These are phyloP conservation scores for Mormyrus proboscirostris DNA, from an alignment of 2,797 vertebrate species.

Conservation along the genomic window DNA sequence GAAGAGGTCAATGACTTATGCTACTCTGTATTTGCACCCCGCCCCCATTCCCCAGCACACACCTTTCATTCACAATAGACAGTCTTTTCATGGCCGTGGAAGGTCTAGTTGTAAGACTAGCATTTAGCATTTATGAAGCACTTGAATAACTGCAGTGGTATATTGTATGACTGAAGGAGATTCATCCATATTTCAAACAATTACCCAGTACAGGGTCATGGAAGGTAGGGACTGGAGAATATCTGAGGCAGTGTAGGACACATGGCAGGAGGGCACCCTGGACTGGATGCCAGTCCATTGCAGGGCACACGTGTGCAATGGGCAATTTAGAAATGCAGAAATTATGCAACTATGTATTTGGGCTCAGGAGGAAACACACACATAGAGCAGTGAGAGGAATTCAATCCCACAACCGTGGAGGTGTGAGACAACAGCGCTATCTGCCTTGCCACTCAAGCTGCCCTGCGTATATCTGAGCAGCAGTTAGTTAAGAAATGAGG, in stretches of 20 bases:
- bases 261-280: background rate
- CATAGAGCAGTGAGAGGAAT: background rate
- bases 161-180: background rate
- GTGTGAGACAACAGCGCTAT: background rate
- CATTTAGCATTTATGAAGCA: conserved; percentile 1
- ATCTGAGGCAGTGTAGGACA: background rate
- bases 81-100: background rate
- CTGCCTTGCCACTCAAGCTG: background rate
- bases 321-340: background rate
- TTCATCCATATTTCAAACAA: background rate
- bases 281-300: too few relatives aligned
- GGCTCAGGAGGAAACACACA: background rate
- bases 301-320: background rate
- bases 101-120: background rate
- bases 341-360: background rate
- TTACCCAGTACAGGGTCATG: background rate
- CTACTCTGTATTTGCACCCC: background rate
- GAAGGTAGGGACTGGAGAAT: background rate
- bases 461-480: background rate
- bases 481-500: background rate
- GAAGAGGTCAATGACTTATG: background rate
- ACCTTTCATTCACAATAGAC: conserved; percentile 1
- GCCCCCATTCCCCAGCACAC: background rate
- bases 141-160: background rate
- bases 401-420: background rate